Base-by-base conservation (phyloP, 37 sponge, comb jelly and placozoan species). In the Lycopodina hypogea region DNA sequence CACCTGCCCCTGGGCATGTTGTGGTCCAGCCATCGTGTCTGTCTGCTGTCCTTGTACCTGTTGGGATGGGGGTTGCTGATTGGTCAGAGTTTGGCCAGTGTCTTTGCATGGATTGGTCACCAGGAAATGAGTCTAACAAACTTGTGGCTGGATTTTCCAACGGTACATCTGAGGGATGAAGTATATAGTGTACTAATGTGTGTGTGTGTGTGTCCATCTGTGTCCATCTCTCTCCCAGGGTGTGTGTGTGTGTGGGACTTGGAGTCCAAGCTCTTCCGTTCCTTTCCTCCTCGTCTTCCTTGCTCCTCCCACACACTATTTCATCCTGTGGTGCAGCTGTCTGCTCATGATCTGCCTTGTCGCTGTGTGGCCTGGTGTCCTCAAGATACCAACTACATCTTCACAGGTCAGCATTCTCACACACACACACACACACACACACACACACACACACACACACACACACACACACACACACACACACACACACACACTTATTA, bases 361-460 rank as follows among this genome's bases (percentile, higher is more conserved):
- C 58, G 74, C 18, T 48, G 65, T 61, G 21, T 90, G n/a, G 28
- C 87, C 35, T 90, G 91, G 91, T 90, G 83, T 74, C 87, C 87
- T 1, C 33, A 35, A 15, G 80, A 90, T 40, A 26, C 61, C 34
- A 79, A 86, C 76, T 90, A 82, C 63, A 29, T 90, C 42, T 68
- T 72, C 68, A 86, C 91, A 71, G 91, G 87, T 86, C 21, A 1
- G 50, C 48, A 45, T 9, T 45, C 9, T 9, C 4, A 12, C 8
- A 12, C 4, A 4, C 48, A 12, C 9, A 4, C 4, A 4, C 48
- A 45, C 48, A 45, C 48, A 45, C 48, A 45, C 48, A 45, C 48
- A 34, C 56, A 42, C 42, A 39, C 34, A 66, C 51, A 65, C 65
- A 65, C 65, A 65, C 65, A 65, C 65, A 65, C 65, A 29, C 65